Evolutionary conservation across 2,797 vertebrate species (phyloP), one percentile per base, ranked within the genome.

Genomic region (Gambelia wislizenii): DNA sequence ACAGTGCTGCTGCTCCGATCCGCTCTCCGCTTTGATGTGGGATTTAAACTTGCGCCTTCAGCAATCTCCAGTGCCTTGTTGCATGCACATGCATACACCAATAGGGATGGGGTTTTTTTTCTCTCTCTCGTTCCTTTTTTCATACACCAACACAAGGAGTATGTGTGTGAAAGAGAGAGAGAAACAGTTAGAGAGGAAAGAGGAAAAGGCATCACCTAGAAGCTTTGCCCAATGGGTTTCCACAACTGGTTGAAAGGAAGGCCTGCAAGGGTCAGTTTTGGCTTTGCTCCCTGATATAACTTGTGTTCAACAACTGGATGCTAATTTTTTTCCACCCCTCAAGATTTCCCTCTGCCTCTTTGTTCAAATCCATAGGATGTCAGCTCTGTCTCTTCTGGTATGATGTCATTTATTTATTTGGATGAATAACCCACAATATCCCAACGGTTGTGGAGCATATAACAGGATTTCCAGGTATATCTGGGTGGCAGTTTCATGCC

Each of bases 11-110:
- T 89, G 92, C 91, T 95, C 91, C 0, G 0, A 91, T 91, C 42
- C 95, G 95, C 94, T 94, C 93, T 52, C 87, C 47, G 92, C 96
- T 97, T 97, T 97, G 95, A 97, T 96, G 96, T 96, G 90, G 92
- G 89, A 95, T 96, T 96, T 95, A 93, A 87, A 94, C 93, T 64
- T 20, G 25, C 75, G 95, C 93, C 95, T 91, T 87, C 2, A 95
- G 95, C 94, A 89, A 89, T 91, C 94, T 91, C 59, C n/a, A 91
- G 86, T 67, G 89, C 22, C 90, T n/a, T 77, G 25, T 74, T 52
- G 22, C n/a, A 42, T 20, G 36, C 8, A 5, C 33, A 42, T 49
- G 77, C 80, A 47, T 6, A 81, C 12, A 78, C 3, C 56, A 72
- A 12, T 0, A 33, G 1, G 10, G 10, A n/a, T 72, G 70, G n/a